phyloP scores from a whole-genome alignment of 2,113 vertebrate species.

The Sigmodon hispidus region DNA sequence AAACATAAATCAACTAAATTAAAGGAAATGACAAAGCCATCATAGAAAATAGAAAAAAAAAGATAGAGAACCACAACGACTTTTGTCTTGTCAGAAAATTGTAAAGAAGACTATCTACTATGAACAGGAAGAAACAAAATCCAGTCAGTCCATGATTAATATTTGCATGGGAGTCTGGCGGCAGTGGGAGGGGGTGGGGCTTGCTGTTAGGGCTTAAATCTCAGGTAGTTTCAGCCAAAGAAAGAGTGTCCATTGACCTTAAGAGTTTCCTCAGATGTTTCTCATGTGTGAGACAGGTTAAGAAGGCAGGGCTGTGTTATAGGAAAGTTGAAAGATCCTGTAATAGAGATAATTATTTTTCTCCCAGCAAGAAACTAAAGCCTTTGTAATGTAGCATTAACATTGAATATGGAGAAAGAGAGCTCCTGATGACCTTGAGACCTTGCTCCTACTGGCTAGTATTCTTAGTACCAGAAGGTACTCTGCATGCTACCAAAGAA shows the following conservation, averaged over 20 bases:
- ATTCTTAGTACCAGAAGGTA: neutral
- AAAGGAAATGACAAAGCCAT: neutral
- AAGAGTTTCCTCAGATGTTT: neutral
- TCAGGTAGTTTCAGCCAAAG: neutral
- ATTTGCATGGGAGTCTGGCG: neutral
- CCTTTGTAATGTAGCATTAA: neutral
- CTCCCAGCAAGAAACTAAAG: neutral
- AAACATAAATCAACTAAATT: neutral
- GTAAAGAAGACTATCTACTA: neutral
- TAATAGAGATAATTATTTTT: neutral
- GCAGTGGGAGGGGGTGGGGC: accelerated
- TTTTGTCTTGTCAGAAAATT: neutral
- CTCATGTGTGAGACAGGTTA: neutral
- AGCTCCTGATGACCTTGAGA: neutral
- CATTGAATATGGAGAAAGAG: neutral
- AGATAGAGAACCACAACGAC: neutral
- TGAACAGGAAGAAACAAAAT: constrained; percentile 8
- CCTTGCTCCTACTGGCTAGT: too few species aligned
- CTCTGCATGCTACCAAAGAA: neutral
- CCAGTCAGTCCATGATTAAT: neutral
- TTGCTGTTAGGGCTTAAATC: neutral
- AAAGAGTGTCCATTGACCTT: neutral
- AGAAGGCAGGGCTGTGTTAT: neutral
- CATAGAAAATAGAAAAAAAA: neutral
- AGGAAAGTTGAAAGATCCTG: neutral